Evolutionary conservation across 1,140 invertebrate species (phyloP), one percentile per base, ranked within the genome.

Genomic region (Coboldia fuscipes): DNA sequence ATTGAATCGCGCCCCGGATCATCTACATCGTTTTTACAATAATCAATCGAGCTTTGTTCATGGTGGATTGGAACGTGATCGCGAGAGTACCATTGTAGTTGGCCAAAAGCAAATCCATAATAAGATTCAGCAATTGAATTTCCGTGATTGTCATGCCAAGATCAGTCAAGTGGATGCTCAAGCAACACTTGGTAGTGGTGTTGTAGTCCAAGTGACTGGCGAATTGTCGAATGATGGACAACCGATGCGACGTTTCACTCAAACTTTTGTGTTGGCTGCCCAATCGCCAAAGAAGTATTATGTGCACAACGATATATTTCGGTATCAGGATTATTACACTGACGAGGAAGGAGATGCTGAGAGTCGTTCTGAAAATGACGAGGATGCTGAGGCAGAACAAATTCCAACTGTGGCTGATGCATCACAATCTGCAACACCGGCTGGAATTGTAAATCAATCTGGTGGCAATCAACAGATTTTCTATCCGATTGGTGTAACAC

Each of bases 231-330:
- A 96, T 58, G 83, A 83, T 54, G 86, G 89, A 3, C 75, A 88
- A 46, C 90, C 88, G 14, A 93, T 96, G 88, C 68, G 90, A 20
- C 73, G 89, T 12, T 97, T 97, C 58, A 92, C 92, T 45, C 90
- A 97, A 60, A 96, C 92, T 1, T 97, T 97, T 63, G 88, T 97
- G 10, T 57, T 97, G 48, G 89, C 83, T 30, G 80, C 83, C 23
- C 86, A 93, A 60, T 78, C 80, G 30, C 85, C 88, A 16, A 93
- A 90, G 62, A 89, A 92, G 60, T 97, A 92, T 61, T 97, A 96
- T 51, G 90, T 97, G 14, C 85, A 90, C 51, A 97, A 97, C 61
- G 90, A 97, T 58, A 96, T 97, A 50, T 97, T 97, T 60, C 79
- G 90, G 34, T 97, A 97, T 54, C 90, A 96, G 66, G 83, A 55